Percentiles rank a stretch among this genome's conserved stretches.
Conservation (phyloP, 2,113 vertebrate genomes). For the Gadus macrocephalus region DNA sequence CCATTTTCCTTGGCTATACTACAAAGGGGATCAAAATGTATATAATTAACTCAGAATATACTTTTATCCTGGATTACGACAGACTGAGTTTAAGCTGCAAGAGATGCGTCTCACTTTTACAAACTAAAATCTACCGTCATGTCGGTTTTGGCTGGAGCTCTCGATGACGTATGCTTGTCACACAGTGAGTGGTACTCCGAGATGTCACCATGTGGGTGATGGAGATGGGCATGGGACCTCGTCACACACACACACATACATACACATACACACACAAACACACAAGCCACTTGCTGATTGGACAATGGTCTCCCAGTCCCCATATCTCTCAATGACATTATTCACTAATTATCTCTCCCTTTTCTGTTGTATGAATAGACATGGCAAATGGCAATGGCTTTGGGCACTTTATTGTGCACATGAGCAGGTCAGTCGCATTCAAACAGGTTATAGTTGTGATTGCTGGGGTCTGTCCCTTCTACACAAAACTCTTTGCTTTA, state of each 20-base stretch:
- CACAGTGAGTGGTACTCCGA: constrained; percentile 61
- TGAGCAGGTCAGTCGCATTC: constrained; percentile 44
- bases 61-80: too few species aligned
- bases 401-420: constrained; percentile 46
- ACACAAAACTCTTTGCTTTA: constrained; percentile 34
- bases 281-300: constrained; percentile 40
- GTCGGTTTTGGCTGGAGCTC: constrained; percentile 43
- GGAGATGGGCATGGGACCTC: neutral
- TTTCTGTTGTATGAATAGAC: constrained; percentile 42
- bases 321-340: constrained; percentile 64
- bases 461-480: constrained; percentile 22
- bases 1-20: too few species aligned
- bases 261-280: neutral
- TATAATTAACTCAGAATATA: too few species aligned
- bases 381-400: constrained; percentile 45
- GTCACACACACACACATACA: too few species aligned
- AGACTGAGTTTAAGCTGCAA: too few species aligned
- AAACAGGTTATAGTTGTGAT: constrained; percentile 40
- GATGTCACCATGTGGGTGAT: constrained; percentile 64
- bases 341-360: constrained; percentile 68
- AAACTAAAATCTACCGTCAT: constrained; percentile 16
- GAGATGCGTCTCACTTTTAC: too few species aligned
- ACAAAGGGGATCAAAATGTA: too few species aligned
- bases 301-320: constrained; percentile 71
- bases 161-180: constrained; percentile 53